These are phyloP conservation scores for Tribolium castaneum DNA, from an alignment of 1,140 invertebrate genomes.

Conservation along the genomic window DNA sequence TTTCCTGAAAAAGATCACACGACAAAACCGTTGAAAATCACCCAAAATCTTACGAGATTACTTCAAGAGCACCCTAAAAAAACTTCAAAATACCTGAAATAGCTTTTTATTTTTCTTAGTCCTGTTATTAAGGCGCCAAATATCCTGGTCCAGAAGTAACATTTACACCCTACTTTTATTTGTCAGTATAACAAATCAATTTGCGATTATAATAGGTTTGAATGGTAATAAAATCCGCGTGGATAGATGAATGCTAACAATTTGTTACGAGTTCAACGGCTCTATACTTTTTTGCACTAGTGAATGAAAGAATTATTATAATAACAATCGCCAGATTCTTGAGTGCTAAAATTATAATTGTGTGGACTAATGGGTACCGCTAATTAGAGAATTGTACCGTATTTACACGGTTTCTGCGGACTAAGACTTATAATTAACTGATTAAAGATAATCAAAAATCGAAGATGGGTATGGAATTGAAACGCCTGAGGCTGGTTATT, in stretches of 20 bases:
- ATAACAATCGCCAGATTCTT: slow-evolving; percentile 9
- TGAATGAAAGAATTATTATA: slow-evolving; percentile 2
- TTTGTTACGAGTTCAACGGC: slow-evolving; percentile 23
- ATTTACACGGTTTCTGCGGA: slow-evolving; percentile 7
- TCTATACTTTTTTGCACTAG: neutral
- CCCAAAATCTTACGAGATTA: too few relatives aligned
- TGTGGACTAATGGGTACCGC: neutral
- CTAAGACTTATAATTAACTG: neutral
- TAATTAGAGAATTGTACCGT: slow-evolving; percentile 19
- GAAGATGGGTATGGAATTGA: neutral
- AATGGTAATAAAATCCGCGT: neutral
- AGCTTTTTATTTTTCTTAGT: too few relatives aligned
- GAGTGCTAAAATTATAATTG: slow-evolving; percentile 23
- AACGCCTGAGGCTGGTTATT: neutral
- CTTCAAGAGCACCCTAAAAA: too few relatives aligned
- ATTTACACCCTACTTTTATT: too few relatives aligned
- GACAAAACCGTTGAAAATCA: too few relatives aligned
- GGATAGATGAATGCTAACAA: neutral
- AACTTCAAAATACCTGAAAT: too few relatives aligned
- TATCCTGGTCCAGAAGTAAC: too few relatives aligned
- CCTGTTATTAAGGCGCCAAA: too few relatives aligned
- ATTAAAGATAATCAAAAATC: slow-evolving; percentile 13
- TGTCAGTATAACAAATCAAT: slow-evolving; percentile 24
- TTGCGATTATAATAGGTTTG: slow-evolving; percentile 8
- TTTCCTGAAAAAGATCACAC: too few relatives aligned